Conservation (phyloP, 2,113 vertebrate species). For the Plectropomus leopardus region DNA sequence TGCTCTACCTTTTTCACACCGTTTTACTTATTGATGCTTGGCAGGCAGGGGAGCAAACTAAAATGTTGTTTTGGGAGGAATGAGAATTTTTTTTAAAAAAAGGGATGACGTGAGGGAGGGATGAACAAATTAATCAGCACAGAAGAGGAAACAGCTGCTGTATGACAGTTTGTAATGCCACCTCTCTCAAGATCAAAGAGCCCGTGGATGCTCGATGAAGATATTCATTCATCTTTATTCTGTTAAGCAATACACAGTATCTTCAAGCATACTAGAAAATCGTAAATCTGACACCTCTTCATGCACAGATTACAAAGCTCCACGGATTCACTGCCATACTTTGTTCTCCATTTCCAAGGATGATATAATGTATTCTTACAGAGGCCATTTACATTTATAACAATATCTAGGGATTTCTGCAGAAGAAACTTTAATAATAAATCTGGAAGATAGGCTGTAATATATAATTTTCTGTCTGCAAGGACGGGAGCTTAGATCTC, state of each 20-base stretch:
- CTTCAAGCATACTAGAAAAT: conserved; percentile 30
- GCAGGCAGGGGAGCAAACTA: background rate
- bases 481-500: conserved; percentile 28
- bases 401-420: conserved; percentile 13
- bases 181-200: conserved; percentile 63
- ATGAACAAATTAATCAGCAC: conserved; percentile 56
- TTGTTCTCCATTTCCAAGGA: conserved; percentile 12
- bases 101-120: conserved; percentile 33
- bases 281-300: conserved; percentile 33
- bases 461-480: conserved; percentile 22
- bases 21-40: conserved; percentile 11
- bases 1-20: background rate
- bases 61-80: conserved; percentile 29
- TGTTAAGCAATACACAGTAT: conserved; percentile 23
- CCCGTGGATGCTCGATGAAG: conserved; percentile 31
- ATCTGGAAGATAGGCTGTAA: conserved; percentile 2
- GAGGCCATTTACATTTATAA: conserved; percentile 42
- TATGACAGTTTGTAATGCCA: conserved; percentile 47
- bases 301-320: conserved; percentile 45
- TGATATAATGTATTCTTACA: conserved; percentile 17
- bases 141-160: conserved; percentile 62
- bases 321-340: background rate
- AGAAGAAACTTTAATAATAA: conserved; percentile 29
- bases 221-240: conserved; percentile 54
- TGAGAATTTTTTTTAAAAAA: conserved; percentile 1